Conservation (phyloP, 2,888 invertebrate species). For the Peribatodes rhomboidaria region DNA sequence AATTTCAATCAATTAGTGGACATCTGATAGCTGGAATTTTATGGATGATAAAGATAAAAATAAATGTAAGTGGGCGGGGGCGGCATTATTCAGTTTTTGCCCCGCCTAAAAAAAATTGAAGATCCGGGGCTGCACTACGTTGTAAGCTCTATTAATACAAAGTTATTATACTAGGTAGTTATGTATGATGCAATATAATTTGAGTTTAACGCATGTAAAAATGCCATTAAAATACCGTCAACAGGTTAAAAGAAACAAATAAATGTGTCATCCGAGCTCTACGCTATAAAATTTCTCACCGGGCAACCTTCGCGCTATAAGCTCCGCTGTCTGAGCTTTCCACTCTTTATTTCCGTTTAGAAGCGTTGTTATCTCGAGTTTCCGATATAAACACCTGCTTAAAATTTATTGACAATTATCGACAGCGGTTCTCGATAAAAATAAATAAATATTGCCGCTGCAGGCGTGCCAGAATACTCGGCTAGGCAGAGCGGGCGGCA, state of each 20-base stretch:
- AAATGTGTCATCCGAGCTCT: slow-evolving; percentile 25
- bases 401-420: slow-evolving; percentile 65
- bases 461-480: slow-evolving; percentile 27
- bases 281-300: slow-evolving; percentile 27
- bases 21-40: too few relatives aligned
- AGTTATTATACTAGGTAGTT: too few relatives aligned
- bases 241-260: slow-evolving; percentile 22
- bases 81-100: too few relatives aligned
- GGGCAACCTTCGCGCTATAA: neutral
- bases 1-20: too few relatives aligned
- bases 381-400: slow-evolving; percentile 62
- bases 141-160: neutral
- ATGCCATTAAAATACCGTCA: slow-evolving; percentile 26
- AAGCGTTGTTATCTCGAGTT: slow-evolving; percentile 49
- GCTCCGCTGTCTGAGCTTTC: slow-evolving; percentile 36
- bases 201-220: slow-evolving; percentile 15
- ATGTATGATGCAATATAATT: slow-evolving; percentile 1
- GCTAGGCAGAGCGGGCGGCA: slow-evolving; percentile 4
- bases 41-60: too few relatives aligned
- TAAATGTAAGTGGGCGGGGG: too few relatives aligned
- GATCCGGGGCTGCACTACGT: too few relatives aligned
- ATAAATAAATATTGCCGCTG: slow-evolving; percentile 55
- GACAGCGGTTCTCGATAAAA: slow-evolving; percentile 56
- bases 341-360: slow-evolving; percentile 50
- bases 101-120: too few relatives aligned